Evolutionary conservation across 2,113 vertebrate genomes (phyloP).

Genomic region (Phyllostomus discolor): DNA sequence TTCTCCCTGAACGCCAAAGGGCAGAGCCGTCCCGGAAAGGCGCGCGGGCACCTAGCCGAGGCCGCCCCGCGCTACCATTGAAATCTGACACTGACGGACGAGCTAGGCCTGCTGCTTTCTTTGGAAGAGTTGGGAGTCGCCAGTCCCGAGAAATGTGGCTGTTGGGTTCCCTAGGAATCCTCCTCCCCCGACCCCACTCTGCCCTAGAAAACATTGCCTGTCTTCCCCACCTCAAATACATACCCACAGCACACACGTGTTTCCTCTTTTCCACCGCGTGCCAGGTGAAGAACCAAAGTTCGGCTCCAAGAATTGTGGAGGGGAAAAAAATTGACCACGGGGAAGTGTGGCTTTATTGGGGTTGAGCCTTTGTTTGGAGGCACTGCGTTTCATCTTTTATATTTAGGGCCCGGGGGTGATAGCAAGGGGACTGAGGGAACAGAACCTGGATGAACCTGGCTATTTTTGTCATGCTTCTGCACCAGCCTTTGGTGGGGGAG

Average conservation of each 20-base stretch:
- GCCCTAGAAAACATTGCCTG: not conserved
- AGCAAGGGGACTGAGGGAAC: not conserved
- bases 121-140: not conserved
- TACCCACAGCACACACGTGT: not conserved
- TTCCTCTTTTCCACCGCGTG: not conserved
- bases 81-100: not conserved
- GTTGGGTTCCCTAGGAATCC: not conserved
- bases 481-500: not conserved
- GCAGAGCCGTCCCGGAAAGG: not conserved
- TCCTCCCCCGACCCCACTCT: too few relatives aligned
- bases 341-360: not conserved
- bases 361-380: not conserved
- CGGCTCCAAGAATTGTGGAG: not conserved
- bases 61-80: not conserved
- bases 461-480: not conserved
- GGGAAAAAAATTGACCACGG: not conserved
- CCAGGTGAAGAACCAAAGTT: not conserved
- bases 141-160: not conserved
- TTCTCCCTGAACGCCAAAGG: not conserved
- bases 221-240: not conserved
- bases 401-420: not conserved
- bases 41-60: not conserved
- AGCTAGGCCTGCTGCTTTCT: not conserved
- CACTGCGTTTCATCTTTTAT: not conserved
- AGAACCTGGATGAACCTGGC: not conserved